Conservation (phyloP, 2,888 invertebrate genomes). For the Drosophila putrida region DNA sequence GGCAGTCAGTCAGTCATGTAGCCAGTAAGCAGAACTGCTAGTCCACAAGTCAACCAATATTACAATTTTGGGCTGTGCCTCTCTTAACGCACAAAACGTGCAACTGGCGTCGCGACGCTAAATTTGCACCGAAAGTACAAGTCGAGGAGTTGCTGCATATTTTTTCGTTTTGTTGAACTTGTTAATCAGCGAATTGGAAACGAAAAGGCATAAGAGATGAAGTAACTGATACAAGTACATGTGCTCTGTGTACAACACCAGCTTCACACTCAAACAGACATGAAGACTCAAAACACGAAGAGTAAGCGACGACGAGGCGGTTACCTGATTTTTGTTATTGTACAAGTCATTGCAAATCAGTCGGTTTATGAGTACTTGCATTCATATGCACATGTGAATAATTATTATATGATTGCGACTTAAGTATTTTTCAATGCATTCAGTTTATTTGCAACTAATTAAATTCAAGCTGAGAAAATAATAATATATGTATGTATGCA, state of each 20-base stretch:
- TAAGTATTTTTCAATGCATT: constrained; percentile 3
- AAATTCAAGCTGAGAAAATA: constrained; percentile 9
- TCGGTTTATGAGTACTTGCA: constrained; percentile 13
- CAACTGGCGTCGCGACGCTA: constrained; percentile 59
- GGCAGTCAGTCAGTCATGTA: constrained; percentile 2
- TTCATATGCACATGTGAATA: constrained; percentile 51
- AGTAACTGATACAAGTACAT: constrained; percentile 68
- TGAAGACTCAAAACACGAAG: constrained; percentile 7
- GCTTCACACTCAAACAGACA: constrained; percentile 20
- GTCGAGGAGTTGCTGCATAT: constrained; percentile 45
- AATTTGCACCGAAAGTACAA: constrained; percentile 70
- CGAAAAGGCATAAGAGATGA: constrained; percentile 77
- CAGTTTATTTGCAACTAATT: constrained; percentile 1
- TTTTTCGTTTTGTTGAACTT: constrained; percentile 73
- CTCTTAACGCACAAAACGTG: constrained; percentile 64
- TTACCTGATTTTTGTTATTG: constrained; percentile 36
- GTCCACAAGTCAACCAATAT: constrained; percentile 27
- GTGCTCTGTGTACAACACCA: constrained; percentile 31
- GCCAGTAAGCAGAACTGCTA: constrained; percentile 10
- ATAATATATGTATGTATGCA: background rate
- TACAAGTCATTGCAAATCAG: constrained; percentile 72
- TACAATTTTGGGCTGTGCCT: constrained; percentile 41
- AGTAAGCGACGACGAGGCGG: constrained; percentile 38
- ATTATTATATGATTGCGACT: constrained; percentile 47
- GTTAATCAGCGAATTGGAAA: constrained; percentile 81